Evolutionary conservation across 2,113 vertebrate genomes (phyloP), one percentile per base, ranked within the genome.

Genomic region (Apodemus speciosus): DNA sequence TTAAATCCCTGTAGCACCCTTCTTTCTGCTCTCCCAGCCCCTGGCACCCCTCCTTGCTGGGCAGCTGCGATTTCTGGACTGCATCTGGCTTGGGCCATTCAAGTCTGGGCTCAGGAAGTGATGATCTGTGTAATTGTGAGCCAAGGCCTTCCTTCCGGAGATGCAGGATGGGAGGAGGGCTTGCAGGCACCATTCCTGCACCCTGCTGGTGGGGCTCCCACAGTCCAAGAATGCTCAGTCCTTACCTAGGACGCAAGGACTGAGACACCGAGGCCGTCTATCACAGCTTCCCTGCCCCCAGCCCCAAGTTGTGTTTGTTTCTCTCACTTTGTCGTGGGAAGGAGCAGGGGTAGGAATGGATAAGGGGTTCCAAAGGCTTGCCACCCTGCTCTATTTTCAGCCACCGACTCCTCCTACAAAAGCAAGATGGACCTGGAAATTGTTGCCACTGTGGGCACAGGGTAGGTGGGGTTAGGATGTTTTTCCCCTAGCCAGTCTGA

Each of bases 231-330:
- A 35, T 46, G 60, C 15, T 56, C 20, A 23, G 88, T 53, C 46
- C 56, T 64, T 9, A 35, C 32, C 10, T 21, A 21, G 68, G 68
- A 75, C n/a, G 35, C 35, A 58, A 66, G 51, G 10, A 5, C 72
- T 49, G 25, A 13, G 46, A 20, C 16, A 38, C 11, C 5, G 13
- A 32, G 30, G 9, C 7, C 6, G 9, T 18, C 1, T 25, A 0
- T 9, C 43, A 11, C 66, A n/a, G 75, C 30, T 56, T 49, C 56
- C 20, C 20, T 7, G 2, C 40, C 5, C 15, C 4, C 9, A 2
- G 25, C 0, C 71, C 6, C 0, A 0, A 30, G 1, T 1, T 40
- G 2, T 0, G 0, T 53, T 32, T 40, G 6, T 1, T 35, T 38
- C 56, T 72, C 30, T 68, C 32, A 32, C 43, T 88, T 40, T 14